Base-by-base conservation (phyloP, 2,113 vertebrate genomes). In the Corapipo altera region DNA sequence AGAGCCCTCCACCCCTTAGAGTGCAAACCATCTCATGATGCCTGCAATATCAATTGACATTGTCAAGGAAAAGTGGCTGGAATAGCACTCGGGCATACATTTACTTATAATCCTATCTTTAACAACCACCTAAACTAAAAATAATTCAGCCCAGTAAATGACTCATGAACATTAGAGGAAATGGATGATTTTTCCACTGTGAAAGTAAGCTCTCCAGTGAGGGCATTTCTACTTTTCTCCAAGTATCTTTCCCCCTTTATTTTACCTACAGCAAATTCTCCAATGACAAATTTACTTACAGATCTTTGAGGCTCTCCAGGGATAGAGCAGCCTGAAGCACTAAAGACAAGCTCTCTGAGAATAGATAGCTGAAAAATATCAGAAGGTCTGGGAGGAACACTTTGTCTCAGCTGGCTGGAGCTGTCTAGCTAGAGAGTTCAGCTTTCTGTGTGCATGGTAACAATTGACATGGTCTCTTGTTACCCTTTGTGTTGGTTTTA, bases 181-280 rank as follows among this genome's bases (percentile, higher is more conserved):
- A 78, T 30, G 30, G 52, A 91, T 92, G 80, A 75, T 52, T 92
- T 95, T 86, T 89, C 86, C 69, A 72, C 43, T 49, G 73, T 52
- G 55, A 71, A 92, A 91, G 27, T 55, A 92, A 91, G 62, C 57
- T 72, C 35, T 89, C 76, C 35, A 69, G 51, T 64, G 93, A 87
- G 39, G 69, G 41, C 77, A 92, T 86, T 89, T 84, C 61, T 87
- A 52, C 62, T 89, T 92, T 81, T 78, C 89, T 89, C 20, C 35
- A 71, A 51, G 75, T 69, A 26, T 67, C 41, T 91, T 85, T 74
- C 5, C 39, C 24, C 7, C 43, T 66, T 79, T 91, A 52, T 62
- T 94, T 93, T 91, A 86, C 83, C 86, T 91, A 78, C 76, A 95
- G 83, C 75, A 84, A 81, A 87, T 84, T 93, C 73, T 81, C 78